phyloP scores from a whole-genome alignment of 2,888 invertebrate genomes.

The Limnephilus rhombicus region DNA sequence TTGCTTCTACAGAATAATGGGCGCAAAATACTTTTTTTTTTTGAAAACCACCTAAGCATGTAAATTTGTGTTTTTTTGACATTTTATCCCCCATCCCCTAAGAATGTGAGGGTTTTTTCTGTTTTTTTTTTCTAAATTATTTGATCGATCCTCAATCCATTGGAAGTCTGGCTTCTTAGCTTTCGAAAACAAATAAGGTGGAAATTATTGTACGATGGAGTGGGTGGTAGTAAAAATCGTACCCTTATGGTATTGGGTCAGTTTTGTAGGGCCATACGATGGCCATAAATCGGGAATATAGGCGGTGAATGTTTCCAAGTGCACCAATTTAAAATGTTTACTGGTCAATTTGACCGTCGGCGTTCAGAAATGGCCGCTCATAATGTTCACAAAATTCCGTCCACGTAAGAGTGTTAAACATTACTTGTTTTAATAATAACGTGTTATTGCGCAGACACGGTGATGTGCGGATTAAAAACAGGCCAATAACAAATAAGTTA shows the following conservation, averaged over 20 bases:
- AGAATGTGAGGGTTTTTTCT: no score
- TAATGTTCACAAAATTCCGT: conserved; percentile 13
- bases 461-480: conserved; percentile 46
- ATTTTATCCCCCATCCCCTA: no score
- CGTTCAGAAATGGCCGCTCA: not conserved
- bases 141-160: not conserved
- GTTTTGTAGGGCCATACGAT: conserved; percentile 33
- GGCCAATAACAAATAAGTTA: not conserved
- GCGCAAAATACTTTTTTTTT: no score
- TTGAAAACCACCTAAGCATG: no score
- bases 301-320: conserved; percentile 52
- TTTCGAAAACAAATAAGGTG: not conserved
- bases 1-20: no score
- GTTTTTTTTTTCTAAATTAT: no score
- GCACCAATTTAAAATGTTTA: conserved; percentile 58
- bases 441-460: not conserved
- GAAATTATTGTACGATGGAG: not conserved
- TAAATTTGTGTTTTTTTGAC: no score
- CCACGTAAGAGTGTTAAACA: conserved; percentile 43
- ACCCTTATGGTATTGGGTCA: conserved; percentile 21
- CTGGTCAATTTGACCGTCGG: conserved; percentile 44
- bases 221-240: conserved; percentile 13
- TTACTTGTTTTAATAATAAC: not conserved
- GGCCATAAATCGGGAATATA: conserved; percentile 62
- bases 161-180: not conserved